Base-by-base conservation (phyloP, 2,888 invertebrate genomes). In the Callyntrura sp. region DNA sequence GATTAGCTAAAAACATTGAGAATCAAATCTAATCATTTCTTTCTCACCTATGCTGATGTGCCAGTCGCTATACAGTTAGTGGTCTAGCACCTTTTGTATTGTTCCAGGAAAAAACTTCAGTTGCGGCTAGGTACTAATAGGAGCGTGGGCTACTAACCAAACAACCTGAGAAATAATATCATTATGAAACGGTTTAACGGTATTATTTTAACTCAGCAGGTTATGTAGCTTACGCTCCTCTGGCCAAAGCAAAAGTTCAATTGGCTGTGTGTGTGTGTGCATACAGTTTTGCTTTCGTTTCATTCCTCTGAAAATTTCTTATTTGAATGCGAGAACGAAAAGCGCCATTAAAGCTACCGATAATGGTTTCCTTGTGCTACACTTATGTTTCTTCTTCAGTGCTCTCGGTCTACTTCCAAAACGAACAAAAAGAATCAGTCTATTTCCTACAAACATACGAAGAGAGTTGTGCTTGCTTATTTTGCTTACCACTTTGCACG, bases 361-460 rank as follows among this genome's bases (percentile, higher is more conserved):
- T 81, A 79, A 86, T 86, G 57, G 79, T 43, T 79, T 86, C 86
- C 70, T 86, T 79, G 48, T 60, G 28, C 85, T 48, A 78, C 65
- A 76, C 62, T 20, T 12, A n/a, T 62, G 68, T 81, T 70, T 76
- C 51, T 43, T n/a, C 45, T 55, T 45, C 48, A 45, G 65, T 45
- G 23, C 65, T 25, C 43, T 82, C 43, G 25, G 25, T 45, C 65
- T 82, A 79, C 79, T 79, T 60, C 25, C 73, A 35, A 25, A 14
- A 68, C 35, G 23, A 62, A 23, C 25, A 8, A 17, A 45, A 4
- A 43, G 43, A 43, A 68, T 17, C 70, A 73, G 45, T 0, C 2
- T 35, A 35, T 35, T 4, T n/a, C n/a, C n/a, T 35, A 43, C 76
- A 51, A 14, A 76, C 51, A 20, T 35, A n/a, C n/a, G n/a, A n/a